These are phyloP conservation scores for Oreochromis mossambicus DNA, from an alignment of 2,797 vertebrate species.

Conservation along the genomic window DNA sequence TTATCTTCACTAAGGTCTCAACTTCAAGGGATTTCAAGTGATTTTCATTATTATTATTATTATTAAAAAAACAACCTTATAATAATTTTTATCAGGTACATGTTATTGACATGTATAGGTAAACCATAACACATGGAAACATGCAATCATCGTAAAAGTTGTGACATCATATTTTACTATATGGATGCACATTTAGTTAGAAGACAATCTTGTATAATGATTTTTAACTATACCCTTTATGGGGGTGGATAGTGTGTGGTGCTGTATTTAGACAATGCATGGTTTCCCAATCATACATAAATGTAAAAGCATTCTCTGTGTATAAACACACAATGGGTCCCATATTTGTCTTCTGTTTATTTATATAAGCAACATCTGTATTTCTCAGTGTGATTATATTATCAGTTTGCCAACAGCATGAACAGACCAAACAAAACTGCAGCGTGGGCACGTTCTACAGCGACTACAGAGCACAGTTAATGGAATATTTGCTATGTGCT, in stretches of 20 bases:
- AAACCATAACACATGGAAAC: not conserved
- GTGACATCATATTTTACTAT: not conserved
- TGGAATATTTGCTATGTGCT: not conserved
- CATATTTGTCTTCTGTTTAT: not conserved
- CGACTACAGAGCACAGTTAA: not conserved
- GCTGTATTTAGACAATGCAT: not conserved
- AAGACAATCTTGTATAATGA: not conserved
- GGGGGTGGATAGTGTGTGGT: not conserved
- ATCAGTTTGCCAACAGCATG: not conserved
- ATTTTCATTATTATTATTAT: not conserved
- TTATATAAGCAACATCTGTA: not conserved
- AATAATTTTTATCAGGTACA: not conserved
- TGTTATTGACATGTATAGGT: not conserved
- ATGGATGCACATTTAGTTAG: not conserved
- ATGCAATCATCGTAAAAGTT: not conserved
- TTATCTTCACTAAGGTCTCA: not conserved
- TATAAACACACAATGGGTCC: rapidly evolving
- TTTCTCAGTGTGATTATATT: not conserved
- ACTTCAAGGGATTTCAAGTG: not conserved
- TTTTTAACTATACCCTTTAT: not conserved
- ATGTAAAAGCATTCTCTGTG: not conserved
- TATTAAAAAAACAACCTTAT: not conserved
- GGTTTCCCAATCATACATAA: not conserved
- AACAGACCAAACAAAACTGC: not conserved
- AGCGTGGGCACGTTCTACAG: not conserved